Evolutionary conservation across 2,888 invertebrate species (phyloP).

Genomic region (Drosophila pullipes): DNA sequence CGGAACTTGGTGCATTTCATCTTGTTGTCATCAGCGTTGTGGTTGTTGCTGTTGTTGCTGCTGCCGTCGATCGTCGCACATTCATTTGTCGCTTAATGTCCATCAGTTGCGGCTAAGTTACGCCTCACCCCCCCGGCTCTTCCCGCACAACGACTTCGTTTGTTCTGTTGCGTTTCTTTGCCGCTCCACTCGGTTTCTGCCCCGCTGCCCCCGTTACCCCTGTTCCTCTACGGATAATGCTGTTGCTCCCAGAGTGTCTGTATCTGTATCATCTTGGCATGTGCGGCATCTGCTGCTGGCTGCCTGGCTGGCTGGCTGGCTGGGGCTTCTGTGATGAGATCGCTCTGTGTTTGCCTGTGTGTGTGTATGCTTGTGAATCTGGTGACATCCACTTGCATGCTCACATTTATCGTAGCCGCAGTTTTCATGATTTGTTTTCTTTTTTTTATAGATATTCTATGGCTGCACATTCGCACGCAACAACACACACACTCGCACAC

Average conservation of each 20-base stretch:
- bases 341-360: slow-evolving; percentile 35
- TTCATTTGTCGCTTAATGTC: slow-evolving; percentile 79
- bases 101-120: slow-evolving; percentile 61
- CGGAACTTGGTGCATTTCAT: slow-evolving; percentile 79
- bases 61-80: slow-evolving; percentile 75
- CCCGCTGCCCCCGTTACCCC: slow-evolving; percentile 2
- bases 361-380: slow-evolving; percentile 52
- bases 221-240: slow-evolving; percentile 19
- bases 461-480: slow-evolving; percentile 69
- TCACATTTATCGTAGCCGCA: slow-evolving; percentile 72
- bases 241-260: slow-evolving; percentile 74
- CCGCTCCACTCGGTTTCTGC: slow-evolving; percentile 17
- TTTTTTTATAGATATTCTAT: slow-evolving; percentile 38
- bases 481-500: slow-evolving; percentile 33
- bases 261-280: slow-evolving; percentile 78
- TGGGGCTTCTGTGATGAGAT: slow-evolving; percentile 74
- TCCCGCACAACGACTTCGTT: slow-evolving; percentile 9
- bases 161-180: slow-evolving; percentile 21
- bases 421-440: slow-evolving; percentile 51
- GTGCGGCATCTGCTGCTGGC: slow-evolving; percentile 72
- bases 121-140: neutral
- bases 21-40: slow-evolving; percentile 67
- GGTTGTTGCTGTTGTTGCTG: slow-evolving; percentile 33
- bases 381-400: slow-evolving; percentile 78
- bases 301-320: slow-evolving; percentile 3